Percentiles rank a stretch among this genome's conserved stretches.
phyloP scores from a whole-genome alignment of 2,888 invertebrate genomes.

The Xanthia togata region DNA sequence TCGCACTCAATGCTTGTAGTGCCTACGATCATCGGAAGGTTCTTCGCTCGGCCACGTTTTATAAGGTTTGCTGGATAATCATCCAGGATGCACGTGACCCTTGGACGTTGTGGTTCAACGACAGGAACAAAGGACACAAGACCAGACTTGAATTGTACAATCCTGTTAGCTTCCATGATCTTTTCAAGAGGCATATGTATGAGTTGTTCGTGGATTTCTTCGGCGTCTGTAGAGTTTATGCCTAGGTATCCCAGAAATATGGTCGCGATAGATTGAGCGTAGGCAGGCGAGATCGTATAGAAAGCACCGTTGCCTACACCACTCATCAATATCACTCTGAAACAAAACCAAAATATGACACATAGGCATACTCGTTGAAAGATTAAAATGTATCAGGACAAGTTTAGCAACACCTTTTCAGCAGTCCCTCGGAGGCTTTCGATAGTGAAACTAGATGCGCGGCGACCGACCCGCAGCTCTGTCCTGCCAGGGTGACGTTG shows the following conservation, averaged over 20 bases:
- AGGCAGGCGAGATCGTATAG: slow-evolving; percentile 62
- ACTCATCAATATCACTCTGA: slow-evolving; percentile 65
- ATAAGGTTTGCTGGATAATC: slow-evolving; percentile 68
- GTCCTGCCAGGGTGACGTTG: slow-evolving; percentile 69
- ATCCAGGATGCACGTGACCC: slow-evolving; percentile 66
- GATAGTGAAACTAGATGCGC: slow-evolving; percentile 69
- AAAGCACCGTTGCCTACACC: slow-evolving; percentile 60
- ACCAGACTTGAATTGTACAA: slow-evolving; percentile 52
- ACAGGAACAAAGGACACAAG: slow-evolving; percentile 67
- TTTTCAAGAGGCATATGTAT: slow-evolving; percentile 65
- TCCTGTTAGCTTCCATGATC: slow-evolving; percentile 68
- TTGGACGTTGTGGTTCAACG: slow-evolving; percentile 62
- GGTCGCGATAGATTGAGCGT: slow-evolving; percentile 55
- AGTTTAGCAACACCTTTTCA: slow-evolving; percentile 61
- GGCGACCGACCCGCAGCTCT: slow-evolving; percentile 66
- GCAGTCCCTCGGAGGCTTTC: slow-evolving; percentile 63
- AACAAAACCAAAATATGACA: slow-evolving; percentile 63
- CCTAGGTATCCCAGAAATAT: slow-evolving; percentile 80
- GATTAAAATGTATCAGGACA: background rate
- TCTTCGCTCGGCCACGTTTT: slow-evolving; percentile 64
- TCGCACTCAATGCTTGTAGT: slow-evolving; percentile 60
- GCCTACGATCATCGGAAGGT: slow-evolving; percentile 68
- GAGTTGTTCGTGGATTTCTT: slow-evolving; percentile 64
- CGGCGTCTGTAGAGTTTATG: slow-evolving; percentile 66
- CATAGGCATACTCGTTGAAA: slow-evolving; percentile 4